Conservation (phyloP, 2,797 vertebrate genomes). For the Synanceia verrucosa region DNA sequence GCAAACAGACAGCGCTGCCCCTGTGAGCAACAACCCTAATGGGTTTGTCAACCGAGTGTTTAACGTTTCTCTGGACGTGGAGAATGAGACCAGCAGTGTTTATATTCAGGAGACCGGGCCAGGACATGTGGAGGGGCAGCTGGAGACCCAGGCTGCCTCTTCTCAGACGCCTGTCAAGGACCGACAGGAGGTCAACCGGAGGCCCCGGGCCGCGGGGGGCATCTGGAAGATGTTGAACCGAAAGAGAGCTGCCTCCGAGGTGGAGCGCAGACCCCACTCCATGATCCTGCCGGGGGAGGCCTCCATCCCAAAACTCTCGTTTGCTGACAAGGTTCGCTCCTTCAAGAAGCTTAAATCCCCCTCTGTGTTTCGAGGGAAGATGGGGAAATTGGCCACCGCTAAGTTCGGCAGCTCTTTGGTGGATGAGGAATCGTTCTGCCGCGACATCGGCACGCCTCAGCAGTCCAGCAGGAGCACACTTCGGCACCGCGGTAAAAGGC, state of each 20-base stretch:
- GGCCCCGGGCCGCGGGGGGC: conserved; percentile 78
- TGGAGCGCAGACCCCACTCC: conserved; percentile 88
- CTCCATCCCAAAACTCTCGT: conserved; percentile 87
- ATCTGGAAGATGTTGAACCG: conserved; percentile 91
- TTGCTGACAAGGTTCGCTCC: conserved; percentile 88
- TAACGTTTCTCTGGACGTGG: conserved; percentile 82
- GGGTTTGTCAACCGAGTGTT: conserved; percentile 88
- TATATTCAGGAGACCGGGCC: conserved; percentile 77
- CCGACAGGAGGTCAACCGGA: conserved; percentile 77
- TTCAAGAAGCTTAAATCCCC: conserved; percentile 88
- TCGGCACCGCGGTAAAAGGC: conserved; percentile 83
- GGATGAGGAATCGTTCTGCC: conserved; percentile 78
- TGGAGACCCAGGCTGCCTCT: conserved; percentile 61
- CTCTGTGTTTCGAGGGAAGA: conserved; percentile 78
- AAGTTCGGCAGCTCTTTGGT: conserved; percentile 77
- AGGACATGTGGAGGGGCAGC: conserved; percentile 63
- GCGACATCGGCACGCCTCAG: conserved; percentile 80
- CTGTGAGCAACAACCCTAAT: conserved; percentile 82
- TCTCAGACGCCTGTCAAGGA: conserved; percentile 73
- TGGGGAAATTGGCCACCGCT: conserved; percentile 74
- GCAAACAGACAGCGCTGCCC: conserved; percentile 67
- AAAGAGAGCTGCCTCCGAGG: conserved; percentile 80
- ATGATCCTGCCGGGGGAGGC: conserved; percentile 90
- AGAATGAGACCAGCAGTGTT: conserved; percentile 75
- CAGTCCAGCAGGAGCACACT: conserved; percentile 77